Evolutionary conservation across 2,888 invertebrate species (phyloP).

Genomic region (Tupiocoris notatus): DNA sequence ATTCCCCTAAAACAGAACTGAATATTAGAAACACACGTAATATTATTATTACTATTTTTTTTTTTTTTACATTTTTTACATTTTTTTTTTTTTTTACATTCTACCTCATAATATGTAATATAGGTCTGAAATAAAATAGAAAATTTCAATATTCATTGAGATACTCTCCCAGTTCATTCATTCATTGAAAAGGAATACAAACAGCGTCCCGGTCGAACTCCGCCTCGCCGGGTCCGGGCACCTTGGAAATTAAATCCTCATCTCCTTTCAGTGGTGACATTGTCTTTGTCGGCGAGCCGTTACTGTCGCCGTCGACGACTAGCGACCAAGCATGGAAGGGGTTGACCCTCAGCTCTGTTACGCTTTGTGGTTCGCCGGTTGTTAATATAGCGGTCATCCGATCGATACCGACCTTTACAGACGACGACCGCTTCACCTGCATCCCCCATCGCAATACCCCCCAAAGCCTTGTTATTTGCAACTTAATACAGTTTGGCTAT

Average conservation of each 20-base stretch:
- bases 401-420: slow-evolving; percentile 8
- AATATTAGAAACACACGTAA: too few species aligned
- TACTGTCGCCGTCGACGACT: not conserved
- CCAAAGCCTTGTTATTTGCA: slow-evolving; percentile 4
- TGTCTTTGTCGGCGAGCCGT: not conserved
- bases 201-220: too few species aligned
- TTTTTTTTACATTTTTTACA: too few species aligned
- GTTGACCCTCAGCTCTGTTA: slow-evolving; percentile 25
- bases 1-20: too few species aligned
- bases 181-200: too few species aligned
- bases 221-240: too few species aligned
- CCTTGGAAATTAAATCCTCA: slow-evolving; percentile 25
- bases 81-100: too few species aligned
- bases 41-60: too few species aligned
- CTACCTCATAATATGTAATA: too few species aligned
- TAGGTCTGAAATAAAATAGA: too few species aligned
- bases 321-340: slow-evolving; percentile 6
- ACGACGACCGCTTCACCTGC: not conserved
- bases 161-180: too few species aligned
- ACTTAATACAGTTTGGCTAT: slow-evolving; percentile 8
- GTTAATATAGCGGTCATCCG: slow-evolving; percentile 34
- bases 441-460: not conserved
- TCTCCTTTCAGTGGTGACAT: not conserved
- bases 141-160: too few species aligned
- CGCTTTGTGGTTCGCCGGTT: slow-evolving; percentile 29